phyloP scores from a whole-genome alignment of 2,113 vertebrate genomes.

The Lonchura striata region DNA sequence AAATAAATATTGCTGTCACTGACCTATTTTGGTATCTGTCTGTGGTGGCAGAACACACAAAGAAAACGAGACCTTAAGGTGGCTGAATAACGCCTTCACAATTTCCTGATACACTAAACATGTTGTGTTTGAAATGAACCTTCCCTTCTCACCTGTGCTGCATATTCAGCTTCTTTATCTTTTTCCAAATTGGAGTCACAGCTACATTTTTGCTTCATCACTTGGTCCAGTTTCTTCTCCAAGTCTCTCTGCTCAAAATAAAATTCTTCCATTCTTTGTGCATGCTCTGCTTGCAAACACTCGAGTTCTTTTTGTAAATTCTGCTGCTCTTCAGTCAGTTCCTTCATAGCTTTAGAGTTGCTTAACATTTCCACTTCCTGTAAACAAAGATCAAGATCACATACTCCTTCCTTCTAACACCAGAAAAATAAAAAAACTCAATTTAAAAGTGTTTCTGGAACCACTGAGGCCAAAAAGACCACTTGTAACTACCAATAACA shows the following conservation, averaged over 20 bases:
- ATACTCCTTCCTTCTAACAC: background rate
- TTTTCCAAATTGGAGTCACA: conserved; percentile 86
- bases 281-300: conserved; percentile 90
- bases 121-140: background rate
- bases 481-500: background rate
- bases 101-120: background rate
- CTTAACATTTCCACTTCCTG: conserved; percentile 87
- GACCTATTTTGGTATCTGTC: background rate
- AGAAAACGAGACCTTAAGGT: background rate
- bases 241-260: conserved; percentile 92
- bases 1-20: background rate
- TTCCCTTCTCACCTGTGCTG: conserved; percentile 83
- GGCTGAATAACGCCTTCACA: background rate
- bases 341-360: conserved; percentile 85
- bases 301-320: conserved; percentile 93
- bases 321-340: conserved; percentile 89
- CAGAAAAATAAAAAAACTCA: background rate
- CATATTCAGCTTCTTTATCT: conserved; percentile 92
- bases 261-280: conserved; percentile 89
- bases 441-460: background rate
- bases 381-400: conserved; percentile 39
- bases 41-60: background rate
- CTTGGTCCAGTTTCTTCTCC: conserved; percentile 92
- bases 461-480: background rate
- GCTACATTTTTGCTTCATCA: conserved; percentile 90